Evolutionary conservation across 2,888 invertebrate genomes (phyloP).

Genomic region (Coenonympha arcania): DNA sequence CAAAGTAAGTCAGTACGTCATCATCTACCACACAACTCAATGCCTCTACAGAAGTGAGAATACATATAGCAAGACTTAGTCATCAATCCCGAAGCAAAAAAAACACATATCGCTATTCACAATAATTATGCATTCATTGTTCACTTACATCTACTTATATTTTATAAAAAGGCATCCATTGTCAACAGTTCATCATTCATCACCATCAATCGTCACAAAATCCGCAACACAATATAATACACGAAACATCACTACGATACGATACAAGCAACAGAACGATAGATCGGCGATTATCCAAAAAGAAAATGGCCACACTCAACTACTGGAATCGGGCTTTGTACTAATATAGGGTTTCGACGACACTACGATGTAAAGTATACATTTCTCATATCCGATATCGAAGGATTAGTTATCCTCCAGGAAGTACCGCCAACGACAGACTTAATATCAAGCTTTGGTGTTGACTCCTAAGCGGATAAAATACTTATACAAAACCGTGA

Average conservation of each 20-base stretch:
- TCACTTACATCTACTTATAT: constrained; percentile 65
- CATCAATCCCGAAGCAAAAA: constrained; percentile 50
- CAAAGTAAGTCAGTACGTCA: constrained; percentile 37
- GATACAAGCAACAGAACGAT: constrained; percentile 58
- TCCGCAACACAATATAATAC: constrained; percentile 57
- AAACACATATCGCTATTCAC: constrained; percentile 55
- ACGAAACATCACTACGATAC: constrained; percentile 56
- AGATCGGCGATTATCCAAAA: constrained; percentile 52
- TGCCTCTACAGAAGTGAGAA: constrained; percentile 44
- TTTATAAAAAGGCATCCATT: constrained; percentile 69
- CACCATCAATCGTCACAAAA: constrained; percentile 43
- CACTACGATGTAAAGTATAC: constrained; percentile 38
- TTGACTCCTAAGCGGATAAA: constrained; percentile 33
- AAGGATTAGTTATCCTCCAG: neutral
- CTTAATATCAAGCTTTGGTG: constrained; percentile 44
- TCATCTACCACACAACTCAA: constrained; percentile 40
- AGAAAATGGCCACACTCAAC: constrained; percentile 52
- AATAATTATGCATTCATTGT: constrained; percentile 62
- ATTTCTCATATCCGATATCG: constrained; percentile 12
- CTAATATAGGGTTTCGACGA: constrained; percentile 49
- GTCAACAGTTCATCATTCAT: constrained; percentile 55
- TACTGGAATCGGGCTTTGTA: constrained; percentile 63
- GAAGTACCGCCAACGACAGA: constrained; percentile 23
- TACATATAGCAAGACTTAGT: constrained; percentile 48
- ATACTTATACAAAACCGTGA: constrained; percentile 25